phyloP scores from a whole-genome alignment of 2,888 invertebrate species.

The Hydrotaea diabolus region DNA sequence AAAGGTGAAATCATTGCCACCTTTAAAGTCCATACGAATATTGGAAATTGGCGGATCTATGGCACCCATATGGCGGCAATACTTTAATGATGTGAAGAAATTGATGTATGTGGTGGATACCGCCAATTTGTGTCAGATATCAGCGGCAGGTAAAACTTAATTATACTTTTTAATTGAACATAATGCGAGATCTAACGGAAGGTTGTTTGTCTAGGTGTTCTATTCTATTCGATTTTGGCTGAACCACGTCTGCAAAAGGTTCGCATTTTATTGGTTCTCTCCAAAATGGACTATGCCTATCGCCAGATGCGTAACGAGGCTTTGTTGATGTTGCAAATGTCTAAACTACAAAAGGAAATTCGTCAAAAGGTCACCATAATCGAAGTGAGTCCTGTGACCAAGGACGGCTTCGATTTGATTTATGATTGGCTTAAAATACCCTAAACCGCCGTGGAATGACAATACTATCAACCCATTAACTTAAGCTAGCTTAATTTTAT shows the following conservation, averaged over 20 bases:
- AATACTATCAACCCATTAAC: neutral
- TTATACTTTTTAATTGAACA: neutral
- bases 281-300: slow-evolving; percentile 93
- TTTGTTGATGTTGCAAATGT: slow-evolving; percentile 89
- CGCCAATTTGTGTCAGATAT: slow-evolving; percentile 92
- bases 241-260: slow-evolving; percentile 86
- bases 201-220: slow-evolving; percentile 82
- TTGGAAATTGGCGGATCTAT: slow-evolving; percentile 91
- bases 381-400: slow-evolving; percentile 88
- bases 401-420: slow-evolving; percentile 86
- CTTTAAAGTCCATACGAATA: slow-evolving; percentile 81
- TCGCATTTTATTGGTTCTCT: slow-evolving; percentile 87
- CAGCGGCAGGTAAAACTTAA: slow-evolving; percentile 84
- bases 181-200: neutral
- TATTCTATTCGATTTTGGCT: slow-evolving; percentile 88
- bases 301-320: slow-evolving; percentile 94
- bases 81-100: slow-evolving; percentile 85
- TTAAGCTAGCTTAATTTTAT: neutral
- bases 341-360: slow-evolving; percentile 86
- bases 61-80: slow-evolving; percentile 91
- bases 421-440: slow-evolving; percentile 83
- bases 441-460: slow-evolving; percentile 60
- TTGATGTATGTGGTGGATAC: slow-evolving; percentile 91
- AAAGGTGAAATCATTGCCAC: slow-evolving; percentile 77
- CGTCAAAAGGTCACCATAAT: slow-evolving; percentile 85